Evolutionary conservation across 1,140 invertebrate genomes (phyloP), one percentile per base, ranked within the genome.

Genomic region (Drosophila hydei): DNA sequence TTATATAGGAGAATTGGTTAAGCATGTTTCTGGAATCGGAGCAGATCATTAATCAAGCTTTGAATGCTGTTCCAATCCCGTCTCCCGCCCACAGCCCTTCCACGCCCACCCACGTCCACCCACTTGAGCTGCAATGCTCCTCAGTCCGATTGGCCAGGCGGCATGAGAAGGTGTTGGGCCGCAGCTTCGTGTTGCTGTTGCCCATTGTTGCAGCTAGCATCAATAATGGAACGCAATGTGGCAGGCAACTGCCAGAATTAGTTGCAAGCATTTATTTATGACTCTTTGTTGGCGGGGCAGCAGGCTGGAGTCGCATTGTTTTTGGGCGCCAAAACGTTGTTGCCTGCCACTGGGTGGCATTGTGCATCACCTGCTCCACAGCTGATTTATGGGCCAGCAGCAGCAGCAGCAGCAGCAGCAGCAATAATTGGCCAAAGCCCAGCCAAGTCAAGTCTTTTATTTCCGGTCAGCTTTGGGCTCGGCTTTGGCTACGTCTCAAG

Each of bases 231-330:
- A 85, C 72, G 79, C 80, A 84, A 85, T 73, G 79, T 84, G 80
- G 80, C 79, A 85, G 78, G 55, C 63, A 72, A 68, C 80, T 85
- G 80, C 79, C 80, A 84, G 73, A 84, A 84, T 85, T 84, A 84
- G 80, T 84, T 84, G 80, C 80, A 85, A 77, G 61, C 64, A 85
- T 84, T 85, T 84, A 84, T 84, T 84, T 84, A 84, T 84, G 80
- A 79, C 80, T 84, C 80, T 84, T 84, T 85, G 80, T 84, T 84
- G 77, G 25, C 14, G 12, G 19, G n/a, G n/a, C n/a, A n/a, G n/a
- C n/a, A 16, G 42, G 16, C 19, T 16, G 3, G 21, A 59, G 16
- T 9, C 16, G 54, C 55, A 58, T 58, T 71, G 61, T 67, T 67
- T 67, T 72, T 70, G 60, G 60, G 67, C 67, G 67, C 50, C 67